Percentiles rank a stretch among this genome's conserved stretches.
Evolutionary conservation across 2,797 vertebrate genomes (phyloP).

Genomic region (Lepidocolaptes lacrymiger): DNA sequence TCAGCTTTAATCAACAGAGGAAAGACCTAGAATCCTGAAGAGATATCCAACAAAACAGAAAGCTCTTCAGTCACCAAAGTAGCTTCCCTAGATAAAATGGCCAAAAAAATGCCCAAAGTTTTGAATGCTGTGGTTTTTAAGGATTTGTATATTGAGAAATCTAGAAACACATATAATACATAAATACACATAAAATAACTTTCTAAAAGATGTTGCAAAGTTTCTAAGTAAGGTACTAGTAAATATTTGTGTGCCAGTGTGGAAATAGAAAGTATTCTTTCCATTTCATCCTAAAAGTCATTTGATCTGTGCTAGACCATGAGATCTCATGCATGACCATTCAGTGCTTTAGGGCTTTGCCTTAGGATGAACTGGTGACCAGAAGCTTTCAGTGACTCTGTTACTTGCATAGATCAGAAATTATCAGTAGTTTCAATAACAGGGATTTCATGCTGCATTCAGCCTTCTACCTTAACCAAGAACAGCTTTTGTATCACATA

Average conservation of each 20-base stretch:
- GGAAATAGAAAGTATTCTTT: not conserved
- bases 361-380: not conserved
- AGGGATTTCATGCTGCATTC: not conserved
- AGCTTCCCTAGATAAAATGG: not conserved
- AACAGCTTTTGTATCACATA: not conserved
- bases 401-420: not conserved
- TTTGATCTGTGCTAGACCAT: not conserved
- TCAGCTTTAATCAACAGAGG: not conserved
- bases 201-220: not conserved
- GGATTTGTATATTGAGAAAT: not conserved
- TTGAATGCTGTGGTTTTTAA: not conserved
- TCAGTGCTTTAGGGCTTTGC: slow-evolving; percentile 36
- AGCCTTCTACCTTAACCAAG: not conserved
- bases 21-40: not conserved
- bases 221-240: not conserved
- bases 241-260: not conserved
- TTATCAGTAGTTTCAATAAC: not conserved
- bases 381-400: not conserved
- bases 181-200: not conserved
- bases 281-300: not conserved
- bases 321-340: not conserved
- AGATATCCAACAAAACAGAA: not conserved
- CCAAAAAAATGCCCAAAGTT: not conserved
- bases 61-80: not conserved
- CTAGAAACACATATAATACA: not conserved